Evolutionary conservation across 2,113 vertebrate genomes (phyloP).

Genomic region (Choloepus hoffmanni): DNA sequence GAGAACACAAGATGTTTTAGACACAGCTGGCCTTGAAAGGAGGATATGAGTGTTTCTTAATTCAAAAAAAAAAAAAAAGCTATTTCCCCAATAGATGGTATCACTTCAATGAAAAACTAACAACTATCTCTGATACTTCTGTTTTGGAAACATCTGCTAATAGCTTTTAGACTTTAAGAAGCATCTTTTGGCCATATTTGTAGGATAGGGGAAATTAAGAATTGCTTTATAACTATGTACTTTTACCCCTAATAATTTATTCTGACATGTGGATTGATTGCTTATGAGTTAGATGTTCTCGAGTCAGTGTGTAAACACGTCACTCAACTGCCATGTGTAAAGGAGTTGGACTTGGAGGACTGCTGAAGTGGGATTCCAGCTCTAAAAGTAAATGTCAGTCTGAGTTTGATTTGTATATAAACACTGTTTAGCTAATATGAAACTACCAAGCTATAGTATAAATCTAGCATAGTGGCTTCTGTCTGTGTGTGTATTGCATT

Average conservation of each 20-base stretch:
- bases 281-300: not conserved
- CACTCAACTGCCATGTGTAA: not conserved
- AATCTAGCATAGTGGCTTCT: not conserved
- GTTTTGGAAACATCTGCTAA: not conserved
- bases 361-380: not conserved
- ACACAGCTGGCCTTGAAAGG: constrained; percentile 26
- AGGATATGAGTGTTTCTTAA: constrained; percentile 5
- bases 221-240: constrained; percentile 5
- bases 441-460: not conserved
- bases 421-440: not conserved
- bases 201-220: not conserved
- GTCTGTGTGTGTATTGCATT: not conserved
- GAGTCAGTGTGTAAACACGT: not conserved
- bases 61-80: not conserved
- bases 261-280: not conserved
- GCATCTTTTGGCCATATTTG: constrained; percentile 17
- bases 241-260: not conserved
- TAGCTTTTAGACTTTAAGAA: constrained; percentile 22
- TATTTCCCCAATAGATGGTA: not conserved
- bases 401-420: constrained; percentile 28
- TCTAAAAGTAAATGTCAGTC: not conserved
- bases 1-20: constrained; percentile 10
- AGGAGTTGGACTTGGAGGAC: not conserved
- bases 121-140: constrained; percentile 12
- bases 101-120: constrained; percentile 15